Percentiles rank a stretch among this genome's conserved stretches.
phyloP scores from a whole-genome alignment of 2,888 invertebrate species.

The Hipparchia semele region DNA sequence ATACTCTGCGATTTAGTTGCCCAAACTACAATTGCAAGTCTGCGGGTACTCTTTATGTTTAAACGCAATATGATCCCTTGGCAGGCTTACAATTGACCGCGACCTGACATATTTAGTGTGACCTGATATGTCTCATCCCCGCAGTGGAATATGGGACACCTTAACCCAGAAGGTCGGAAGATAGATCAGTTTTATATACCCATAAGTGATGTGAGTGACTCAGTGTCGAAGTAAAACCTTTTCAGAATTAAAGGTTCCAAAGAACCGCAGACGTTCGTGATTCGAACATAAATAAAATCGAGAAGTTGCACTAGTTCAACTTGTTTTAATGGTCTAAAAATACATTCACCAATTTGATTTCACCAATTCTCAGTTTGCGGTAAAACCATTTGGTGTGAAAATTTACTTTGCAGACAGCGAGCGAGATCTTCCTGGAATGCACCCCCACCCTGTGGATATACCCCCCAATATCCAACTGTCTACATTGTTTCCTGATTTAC shows the following conservation, averaged over 20 bases:
- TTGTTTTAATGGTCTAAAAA: constrained; percentile 2
- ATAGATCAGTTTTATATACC: no score
- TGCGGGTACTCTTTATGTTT: no score
- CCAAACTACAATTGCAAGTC: no score
- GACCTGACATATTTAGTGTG: no score
- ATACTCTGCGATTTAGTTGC: no score
- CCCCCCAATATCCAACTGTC: constrained; percentile 48
- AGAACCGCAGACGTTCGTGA: neutral
- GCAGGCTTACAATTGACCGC: no score
- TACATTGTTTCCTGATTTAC: constrained; percentile 50
- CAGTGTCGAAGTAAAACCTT: no score
- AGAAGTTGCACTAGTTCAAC: neutral
- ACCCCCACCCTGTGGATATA: constrained; percentile 7
- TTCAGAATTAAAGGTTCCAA: neutral
- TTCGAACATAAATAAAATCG: neutral
- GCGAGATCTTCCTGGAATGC: constrained; percentile 12
- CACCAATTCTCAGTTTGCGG: constrained; percentile 15
- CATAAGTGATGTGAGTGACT: no score
- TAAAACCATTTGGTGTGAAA: constrained; percentile 21
- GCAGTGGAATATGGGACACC: no score
- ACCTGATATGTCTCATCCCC: no score
- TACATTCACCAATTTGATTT: constrained; percentile 17
- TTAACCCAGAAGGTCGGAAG: no score
- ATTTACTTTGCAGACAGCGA: constrained; percentile 25
- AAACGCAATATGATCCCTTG: no score